Evolutionary conservation across 1,140 invertebrate genomes (phyloP).

Genomic region (Cyclina sinensis): DNA sequence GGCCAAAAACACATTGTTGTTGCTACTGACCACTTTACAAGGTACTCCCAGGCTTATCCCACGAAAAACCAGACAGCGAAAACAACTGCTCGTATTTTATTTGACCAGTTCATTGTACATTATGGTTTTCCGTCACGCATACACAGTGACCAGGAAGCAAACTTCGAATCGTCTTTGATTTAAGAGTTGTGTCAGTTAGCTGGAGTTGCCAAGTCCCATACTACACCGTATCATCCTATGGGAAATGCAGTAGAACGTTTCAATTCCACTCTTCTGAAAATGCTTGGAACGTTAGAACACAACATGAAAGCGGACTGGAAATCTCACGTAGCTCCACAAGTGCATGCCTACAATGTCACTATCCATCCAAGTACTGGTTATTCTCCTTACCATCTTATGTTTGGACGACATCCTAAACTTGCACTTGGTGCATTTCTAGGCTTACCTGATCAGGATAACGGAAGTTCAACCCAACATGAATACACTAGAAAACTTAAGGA

Average conservation of each 20-base stretch:
- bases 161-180: neutral
- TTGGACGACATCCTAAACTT: too few species aligned
- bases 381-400: too few species aligned
- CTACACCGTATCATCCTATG: neutral
- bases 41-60: neutral
- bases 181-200: neutral
- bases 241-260: neutral
- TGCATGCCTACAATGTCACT: neutral
- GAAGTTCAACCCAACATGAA: too few species aligned
- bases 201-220: neutral
- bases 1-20: neutral
- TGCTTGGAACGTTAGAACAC: neutral
- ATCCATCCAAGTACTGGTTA: too few species aligned
- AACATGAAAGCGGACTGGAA: neutral
- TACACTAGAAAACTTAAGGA: too few species aligned
- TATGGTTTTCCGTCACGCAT: neutral
- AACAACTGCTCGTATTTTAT: neutral
- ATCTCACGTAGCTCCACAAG: neutral
- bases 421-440: too few species aligned
- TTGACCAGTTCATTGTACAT: slow-evolving; percentile 5
- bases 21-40: neutral
- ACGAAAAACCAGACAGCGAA: neutral
- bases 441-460: too few species aligned
- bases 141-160: neutral
- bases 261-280: neutral